These are phyloP conservation scores for Otus sunia DNA, from an alignment of 2,113 vertebrate genomes.

Conservation along the genomic window DNA sequence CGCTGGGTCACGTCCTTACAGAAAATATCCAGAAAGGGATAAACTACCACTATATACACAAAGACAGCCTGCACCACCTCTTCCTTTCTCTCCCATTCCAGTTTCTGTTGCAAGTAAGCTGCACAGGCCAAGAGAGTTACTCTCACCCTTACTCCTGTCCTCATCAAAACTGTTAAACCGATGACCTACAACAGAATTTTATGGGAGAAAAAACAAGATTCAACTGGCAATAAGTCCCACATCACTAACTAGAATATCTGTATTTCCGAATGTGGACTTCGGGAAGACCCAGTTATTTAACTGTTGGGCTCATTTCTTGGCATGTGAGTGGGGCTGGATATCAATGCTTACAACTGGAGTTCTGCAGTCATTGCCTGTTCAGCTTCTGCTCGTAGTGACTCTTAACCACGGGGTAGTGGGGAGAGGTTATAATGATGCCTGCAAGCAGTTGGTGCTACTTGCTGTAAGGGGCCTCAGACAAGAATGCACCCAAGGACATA, in stretches of 20 bases:
- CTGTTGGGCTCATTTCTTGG: not conserved
- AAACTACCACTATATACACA: not conserved
- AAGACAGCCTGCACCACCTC: not conserved
- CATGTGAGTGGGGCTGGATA: not conserved
- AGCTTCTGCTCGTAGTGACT: not conserved
- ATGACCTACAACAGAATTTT: not conserved
- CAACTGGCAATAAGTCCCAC: not conserved
- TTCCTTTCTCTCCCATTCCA: not conserved
- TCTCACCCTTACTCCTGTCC: not conserved
- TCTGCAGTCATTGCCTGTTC: not conserved
- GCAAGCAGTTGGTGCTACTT: too few species aligned
- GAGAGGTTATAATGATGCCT: not conserved
- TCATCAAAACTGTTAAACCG: not conserved
- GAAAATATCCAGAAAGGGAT: not conserved
- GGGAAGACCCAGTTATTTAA: not conserved
- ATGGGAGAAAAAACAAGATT: not conserved
- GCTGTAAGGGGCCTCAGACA: too few species aligned
- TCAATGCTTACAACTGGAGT: not conserved
- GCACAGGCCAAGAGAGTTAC: not conserved
- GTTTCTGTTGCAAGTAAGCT: not conserved
- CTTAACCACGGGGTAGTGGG: not conserved
- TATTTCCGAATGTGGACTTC: not conserved
- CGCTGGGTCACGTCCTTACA: not conserved
- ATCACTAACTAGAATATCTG: not conserved
- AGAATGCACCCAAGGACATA: too few species aligned